Evolutionary conservation across 2,888 invertebrate genomes (phyloP).

Genomic region (Melanostoma mellinum): DNA sequence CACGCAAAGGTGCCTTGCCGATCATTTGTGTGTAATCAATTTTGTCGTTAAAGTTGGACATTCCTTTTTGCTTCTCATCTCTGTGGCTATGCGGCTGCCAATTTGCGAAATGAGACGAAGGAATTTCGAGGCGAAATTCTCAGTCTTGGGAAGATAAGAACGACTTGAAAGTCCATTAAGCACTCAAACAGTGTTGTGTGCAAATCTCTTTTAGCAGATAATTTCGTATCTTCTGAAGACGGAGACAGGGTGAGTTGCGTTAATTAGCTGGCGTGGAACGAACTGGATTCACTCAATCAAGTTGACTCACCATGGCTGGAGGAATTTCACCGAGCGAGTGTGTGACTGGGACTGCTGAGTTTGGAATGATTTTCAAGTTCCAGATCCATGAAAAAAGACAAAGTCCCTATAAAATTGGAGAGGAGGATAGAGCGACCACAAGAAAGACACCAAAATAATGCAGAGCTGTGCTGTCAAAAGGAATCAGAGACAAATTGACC

Average conservation of each 20-base stretch:
- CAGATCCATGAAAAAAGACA: no score
- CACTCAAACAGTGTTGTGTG: conserved; percentile 55
- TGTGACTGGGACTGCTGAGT: no score
- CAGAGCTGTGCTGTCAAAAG: no score
- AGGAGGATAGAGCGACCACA: no score
- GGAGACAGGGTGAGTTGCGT: conserved; percentile 43
- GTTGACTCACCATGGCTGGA: conserved; percentile 32
- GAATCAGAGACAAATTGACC: no score
- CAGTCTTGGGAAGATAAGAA: conserved; percentile 28
- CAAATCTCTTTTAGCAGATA: conserved; percentile 47
- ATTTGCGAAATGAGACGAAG: conserved; percentile 45
- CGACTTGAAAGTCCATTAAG: conserved; percentile 66
- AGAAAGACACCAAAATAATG: no score
- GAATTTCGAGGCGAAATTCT: conserved; percentile 25
- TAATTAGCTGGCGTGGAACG: conserved; percentile 56
- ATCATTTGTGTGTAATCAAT: conserved; percentile 62
- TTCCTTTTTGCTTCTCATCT: conserved; percentile 2
- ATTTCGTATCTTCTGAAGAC: conserved; percentile 38
- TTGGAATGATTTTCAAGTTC: no score
- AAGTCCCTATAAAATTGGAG: no score
- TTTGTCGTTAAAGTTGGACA: conserved; percentile 40
- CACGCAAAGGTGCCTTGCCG: conserved; percentile 57
- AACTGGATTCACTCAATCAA: conserved; percentile 24
- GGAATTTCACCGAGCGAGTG: background rate
- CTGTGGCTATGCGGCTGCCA: conserved; percentile 29